phyloP scores from a whole-genome alignment of 2,797 vertebrate species.

The Anabas testudineus region DNA sequence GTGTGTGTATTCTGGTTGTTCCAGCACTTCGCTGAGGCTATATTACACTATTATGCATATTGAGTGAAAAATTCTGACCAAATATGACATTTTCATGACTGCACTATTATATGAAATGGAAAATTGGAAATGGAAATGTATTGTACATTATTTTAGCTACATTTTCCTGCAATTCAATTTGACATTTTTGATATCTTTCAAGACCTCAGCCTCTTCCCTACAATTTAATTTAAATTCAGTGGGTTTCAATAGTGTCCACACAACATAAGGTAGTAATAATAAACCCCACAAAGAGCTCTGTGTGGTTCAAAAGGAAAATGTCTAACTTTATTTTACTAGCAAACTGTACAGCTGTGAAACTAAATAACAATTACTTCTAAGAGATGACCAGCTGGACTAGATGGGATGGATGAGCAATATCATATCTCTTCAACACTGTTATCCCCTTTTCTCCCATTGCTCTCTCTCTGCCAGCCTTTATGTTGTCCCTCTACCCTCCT shows the following conservation, averaged over 20 bases:
- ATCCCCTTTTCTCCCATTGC: conserved; percentile 53
- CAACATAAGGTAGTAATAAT: conserved; percentile 38
- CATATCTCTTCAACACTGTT: conserved; percentile 46
- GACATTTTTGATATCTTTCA: conserved; percentile 24
- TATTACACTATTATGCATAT: conserved; percentile 13
- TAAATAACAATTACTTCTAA: conserved; percentile 63
- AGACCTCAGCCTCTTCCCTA: conserved; percentile 11
- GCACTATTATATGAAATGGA: conserved; percentile 15
- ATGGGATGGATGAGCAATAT: conserved; percentile 55
- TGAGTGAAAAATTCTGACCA: conserved; percentile 29
- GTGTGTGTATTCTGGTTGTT: conserved; percentile 1
- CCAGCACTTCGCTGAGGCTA: conserved; percentile 1
- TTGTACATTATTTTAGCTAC: conserved; percentile 11
- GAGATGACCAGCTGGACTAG: conserved; percentile 57
- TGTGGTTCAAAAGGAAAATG: conserved; percentile 36
- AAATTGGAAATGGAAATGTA: conserved; percentile 2
- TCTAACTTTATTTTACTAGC: conserved; percentile 37
- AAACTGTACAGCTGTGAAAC: conserved; percentile 52
- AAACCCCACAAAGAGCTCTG: conserved; percentile 17
- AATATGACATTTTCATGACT: conserved; percentile 32
- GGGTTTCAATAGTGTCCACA: conserved; percentile 10
- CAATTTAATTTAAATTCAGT: conserved; percentile 22
- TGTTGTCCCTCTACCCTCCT: conserved; percentile 40
- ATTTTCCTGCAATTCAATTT: conserved; percentile 19
- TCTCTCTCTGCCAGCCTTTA: conserved; percentile 45